Conservation (phyloP, 2,797 vertebrate species). For the Apodemus agrarius region DNA sequence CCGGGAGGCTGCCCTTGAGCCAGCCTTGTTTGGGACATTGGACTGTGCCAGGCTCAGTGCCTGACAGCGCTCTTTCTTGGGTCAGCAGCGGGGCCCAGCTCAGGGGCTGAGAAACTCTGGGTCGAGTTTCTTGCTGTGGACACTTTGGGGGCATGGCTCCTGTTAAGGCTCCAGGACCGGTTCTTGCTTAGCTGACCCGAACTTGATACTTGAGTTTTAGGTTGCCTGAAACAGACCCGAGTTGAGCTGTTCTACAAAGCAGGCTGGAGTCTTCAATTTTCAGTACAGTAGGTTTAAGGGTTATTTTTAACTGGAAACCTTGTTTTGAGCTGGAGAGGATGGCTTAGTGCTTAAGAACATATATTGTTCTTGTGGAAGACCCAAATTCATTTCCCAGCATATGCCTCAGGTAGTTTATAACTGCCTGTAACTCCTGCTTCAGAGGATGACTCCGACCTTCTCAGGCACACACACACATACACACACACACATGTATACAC, state of each 20-base stretch:
- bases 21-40: background rate
- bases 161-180: conserved; percentile 54
- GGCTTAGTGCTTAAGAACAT: background rate
- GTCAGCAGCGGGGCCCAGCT: conserved; percentile 50
- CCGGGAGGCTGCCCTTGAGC: background rate
- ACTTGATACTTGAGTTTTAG: conserved; percentile 75
- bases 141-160: conserved; percentile 48
- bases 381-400: background rate
- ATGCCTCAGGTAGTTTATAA: background rate
- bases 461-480: background rate
- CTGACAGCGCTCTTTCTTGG: background rate
- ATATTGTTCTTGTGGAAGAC: background rate
- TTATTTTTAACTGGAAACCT: background rate
- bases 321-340: background rate
- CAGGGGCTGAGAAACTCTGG: conserved; percentile 24
- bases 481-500: background rate
- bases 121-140: conserved; percentile 72
- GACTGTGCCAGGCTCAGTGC: background rate
- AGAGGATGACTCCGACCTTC: background rate
- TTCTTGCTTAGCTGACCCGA: conserved; percentile 67
- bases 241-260: conserved; percentile 65
- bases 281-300: background rate
- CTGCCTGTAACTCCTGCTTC: background rate
- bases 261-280: conserved; percentile 64
- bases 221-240: conserved; percentile 65